Percentiles rank a stretch among this genome's conserved stretches.
Conservation (phyloP, 1,140 invertebrate species). For the Solenopsis invicta region DNA sequence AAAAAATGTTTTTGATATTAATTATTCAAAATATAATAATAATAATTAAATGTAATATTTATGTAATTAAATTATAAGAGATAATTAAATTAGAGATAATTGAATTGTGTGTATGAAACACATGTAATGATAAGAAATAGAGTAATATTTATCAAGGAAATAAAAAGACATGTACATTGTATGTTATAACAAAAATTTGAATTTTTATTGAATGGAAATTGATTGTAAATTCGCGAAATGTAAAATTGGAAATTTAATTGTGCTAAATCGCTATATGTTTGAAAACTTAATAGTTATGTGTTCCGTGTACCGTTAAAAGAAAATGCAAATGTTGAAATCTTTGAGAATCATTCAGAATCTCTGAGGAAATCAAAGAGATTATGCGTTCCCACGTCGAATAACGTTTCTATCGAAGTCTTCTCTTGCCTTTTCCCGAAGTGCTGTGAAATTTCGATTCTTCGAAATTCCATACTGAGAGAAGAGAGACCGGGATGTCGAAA, state of each 20-base stretch:
- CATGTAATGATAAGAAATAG: background rate
- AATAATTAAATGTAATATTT: background rate
- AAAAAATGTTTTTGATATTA: too few species aligned
- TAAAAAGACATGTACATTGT: background rate
- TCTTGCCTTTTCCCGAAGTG: conserved; percentile 19
- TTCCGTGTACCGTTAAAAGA: background rate
- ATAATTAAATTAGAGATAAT: too few species aligned
- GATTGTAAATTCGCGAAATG: background rate
- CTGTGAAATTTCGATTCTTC: conserved; percentile 30
- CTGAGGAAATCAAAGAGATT: conserved; percentile 17
- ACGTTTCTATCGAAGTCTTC: conserved; percentile 9
- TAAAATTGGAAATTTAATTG: background rate
- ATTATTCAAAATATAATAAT: background rate
- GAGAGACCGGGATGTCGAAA: conserved; percentile 31
- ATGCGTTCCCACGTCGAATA: background rate
- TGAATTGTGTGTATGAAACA: background rate
- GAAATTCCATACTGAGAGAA: conserved; percentile 20
- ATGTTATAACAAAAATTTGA: background rate
- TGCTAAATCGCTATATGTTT: background rate
- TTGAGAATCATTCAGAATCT: background rate
- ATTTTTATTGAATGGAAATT: background rate
- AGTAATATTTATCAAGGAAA: background rate
- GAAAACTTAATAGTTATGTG: background rate
- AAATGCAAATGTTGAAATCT: conserved; percentile 31
- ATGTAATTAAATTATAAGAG: background rate